A percentile compares a stretch with the other conserved stretches of the same genome.
These are phyloP conservation scores for Plecotus auritus DNA, from an alignment of 2,113 vertebrate species.

Conservation along the genomic window DNA sequence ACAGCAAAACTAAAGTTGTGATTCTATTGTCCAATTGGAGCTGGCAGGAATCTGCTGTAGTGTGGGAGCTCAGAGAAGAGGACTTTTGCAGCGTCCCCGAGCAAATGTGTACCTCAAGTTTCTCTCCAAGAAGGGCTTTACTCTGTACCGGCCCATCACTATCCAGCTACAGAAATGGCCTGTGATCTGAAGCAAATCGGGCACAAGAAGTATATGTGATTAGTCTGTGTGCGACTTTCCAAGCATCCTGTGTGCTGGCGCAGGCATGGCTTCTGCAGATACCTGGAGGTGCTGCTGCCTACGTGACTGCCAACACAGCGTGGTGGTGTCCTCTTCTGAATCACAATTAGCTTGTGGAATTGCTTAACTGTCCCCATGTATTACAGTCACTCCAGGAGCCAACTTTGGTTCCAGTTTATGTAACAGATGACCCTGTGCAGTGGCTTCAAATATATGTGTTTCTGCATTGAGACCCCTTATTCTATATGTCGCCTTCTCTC, in stretches of 20 bases:
- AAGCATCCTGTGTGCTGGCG: constrained; percentile 88
- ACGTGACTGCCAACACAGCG: constrained; percentile 91
- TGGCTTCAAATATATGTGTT: constrained; percentile 95
- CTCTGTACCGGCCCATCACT: constrained; percentile 95
- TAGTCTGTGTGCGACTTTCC: constrained; percentile 95
- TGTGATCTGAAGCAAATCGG: constrained; percentile 92
- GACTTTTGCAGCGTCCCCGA: constrained; percentile 93
- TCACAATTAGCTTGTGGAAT: constrained; percentile 82
- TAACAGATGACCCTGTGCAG: constrained; percentile 90
- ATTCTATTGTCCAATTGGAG: constrained; percentile 96
- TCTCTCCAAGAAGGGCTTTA: constrained; percentile 92
- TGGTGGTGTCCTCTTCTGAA: constrained; percentile 92
- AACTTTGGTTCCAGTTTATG: constrained; percentile 98
- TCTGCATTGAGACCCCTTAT: constrained; percentile 96
- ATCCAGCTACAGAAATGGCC: constrained; percentile 95
- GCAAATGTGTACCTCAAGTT: constrained; percentile 94
- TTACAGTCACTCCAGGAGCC: constrained; percentile 90
- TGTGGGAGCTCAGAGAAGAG: constrained; percentile 96
- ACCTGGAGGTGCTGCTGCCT: constrained; percentile 90
- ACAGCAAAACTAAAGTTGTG: constrained; percentile 97
- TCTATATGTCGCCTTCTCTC: constrained; percentile 94
- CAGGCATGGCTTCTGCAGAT: constrained; percentile 87
- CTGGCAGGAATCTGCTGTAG: constrained; percentile 92
- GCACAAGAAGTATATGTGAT: constrained; percentile 96
- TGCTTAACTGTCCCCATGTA: constrained; percentile 81